Percentiles rank a stretch among this genome's conserved stretches.
Evolutionary conservation across 2,888 invertebrate genomes (phyloP).

Genomic region (Dorcus hopei): DNA sequence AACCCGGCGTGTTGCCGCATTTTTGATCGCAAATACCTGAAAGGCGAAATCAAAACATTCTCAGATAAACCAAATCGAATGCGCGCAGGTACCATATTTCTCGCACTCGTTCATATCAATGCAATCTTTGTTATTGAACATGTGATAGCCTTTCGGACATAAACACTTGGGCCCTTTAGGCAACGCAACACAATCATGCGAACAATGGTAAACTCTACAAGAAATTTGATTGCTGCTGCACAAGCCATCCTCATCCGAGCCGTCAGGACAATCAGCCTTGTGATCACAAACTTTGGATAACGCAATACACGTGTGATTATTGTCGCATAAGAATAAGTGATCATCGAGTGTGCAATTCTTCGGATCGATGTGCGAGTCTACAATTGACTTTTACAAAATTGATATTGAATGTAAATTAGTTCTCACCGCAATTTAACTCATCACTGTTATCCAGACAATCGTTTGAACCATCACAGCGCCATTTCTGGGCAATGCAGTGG

Average conservation of each 20-base stretch:
- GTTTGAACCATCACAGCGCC: slow-evolving; percentile 56
- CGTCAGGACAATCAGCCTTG: slow-evolving; percentile 57
- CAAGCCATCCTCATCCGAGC: slow-evolving; percentile 57
- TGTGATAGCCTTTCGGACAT: slow-evolving; percentile 53
- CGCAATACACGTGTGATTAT: slow-evolving; percentile 55
- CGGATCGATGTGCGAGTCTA: slow-evolving; percentile 41
- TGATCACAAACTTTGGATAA: slow-evolving; percentile 56
- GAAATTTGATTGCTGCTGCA: slow-evolving; percentile 37
- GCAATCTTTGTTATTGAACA: slow-evolving; percentile 49
- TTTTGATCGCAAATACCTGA: slow-evolving; percentile 62
- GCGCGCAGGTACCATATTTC: slow-evolving; percentile 48
- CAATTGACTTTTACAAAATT: slow-evolving; percentile 7
- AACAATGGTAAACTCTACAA: slow-evolving; percentile 46
- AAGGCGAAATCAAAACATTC: neutral
- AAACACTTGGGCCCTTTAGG: slow-evolving; percentile 57
- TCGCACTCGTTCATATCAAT: slow-evolving; percentile 65
- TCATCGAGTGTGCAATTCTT: slow-evolving; percentile 51
- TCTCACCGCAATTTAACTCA: slow-evolving; percentile 54
- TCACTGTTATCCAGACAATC: slow-evolving; percentile 60
- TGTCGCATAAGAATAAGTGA: slow-evolving; percentile 54
- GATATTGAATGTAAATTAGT: neutral
- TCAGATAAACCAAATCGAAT: too few relatives aligned
- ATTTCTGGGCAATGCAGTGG: slow-evolving; percentile 53
- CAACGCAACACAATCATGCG: slow-evolving; percentile 46
- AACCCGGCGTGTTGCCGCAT: slow-evolving; percentile 60